Conservation (phyloP, 2,888 invertebrate species). For the Phaonia tiefii region DNA sequence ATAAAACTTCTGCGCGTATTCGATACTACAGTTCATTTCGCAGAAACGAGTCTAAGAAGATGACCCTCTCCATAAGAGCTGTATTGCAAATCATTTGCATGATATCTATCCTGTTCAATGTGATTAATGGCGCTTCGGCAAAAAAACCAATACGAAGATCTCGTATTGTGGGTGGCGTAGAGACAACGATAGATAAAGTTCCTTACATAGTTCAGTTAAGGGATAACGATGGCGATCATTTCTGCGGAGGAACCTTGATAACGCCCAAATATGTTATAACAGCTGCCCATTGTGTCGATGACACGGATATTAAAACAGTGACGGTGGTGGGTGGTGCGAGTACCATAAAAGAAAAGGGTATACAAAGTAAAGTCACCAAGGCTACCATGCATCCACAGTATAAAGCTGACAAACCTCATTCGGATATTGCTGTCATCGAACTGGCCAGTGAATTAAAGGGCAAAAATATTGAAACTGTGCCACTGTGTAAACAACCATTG, state of each 20-base stretch:
- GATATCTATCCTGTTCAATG: not conserved
- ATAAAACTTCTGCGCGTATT: too few relatives aligned
- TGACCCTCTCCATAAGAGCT: too few relatives aligned
- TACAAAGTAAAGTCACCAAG: not conserved
- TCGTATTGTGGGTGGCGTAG: conserved; percentile 66
- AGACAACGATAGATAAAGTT: conserved; percentile 71
- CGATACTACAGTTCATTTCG: too few relatives aligned
- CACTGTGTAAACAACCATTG: not conserved
- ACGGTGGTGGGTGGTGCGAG: not conserved
- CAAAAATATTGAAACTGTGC: not conserved
- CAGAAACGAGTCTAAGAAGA: too few relatives aligned
- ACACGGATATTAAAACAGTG: conserved; percentile 56
- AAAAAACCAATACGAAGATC: too few relatives aligned
- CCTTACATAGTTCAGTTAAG: conserved; percentile 75
- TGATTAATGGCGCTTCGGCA: too few relatives aligned
- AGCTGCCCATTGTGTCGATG: conserved; percentile 80
- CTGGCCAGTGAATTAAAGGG: not conserved
- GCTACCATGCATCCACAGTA: not conserved
- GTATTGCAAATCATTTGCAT: too few relatives aligned
- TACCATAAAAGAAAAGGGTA: not conserved
- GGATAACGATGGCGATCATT: conserved; percentile 73
- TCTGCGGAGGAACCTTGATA: conserved; percentile 81
- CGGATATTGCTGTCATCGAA: conserved; percentile 4
- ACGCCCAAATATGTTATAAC: conserved; percentile 76
- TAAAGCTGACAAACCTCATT: not conserved